Percentiles rank a stretch among this genome's conserved stretches.
Evolutionary conservation across 2,113 vertebrate species (phyloP).

Genomic region (Illadopsis cleaveri): DNA sequence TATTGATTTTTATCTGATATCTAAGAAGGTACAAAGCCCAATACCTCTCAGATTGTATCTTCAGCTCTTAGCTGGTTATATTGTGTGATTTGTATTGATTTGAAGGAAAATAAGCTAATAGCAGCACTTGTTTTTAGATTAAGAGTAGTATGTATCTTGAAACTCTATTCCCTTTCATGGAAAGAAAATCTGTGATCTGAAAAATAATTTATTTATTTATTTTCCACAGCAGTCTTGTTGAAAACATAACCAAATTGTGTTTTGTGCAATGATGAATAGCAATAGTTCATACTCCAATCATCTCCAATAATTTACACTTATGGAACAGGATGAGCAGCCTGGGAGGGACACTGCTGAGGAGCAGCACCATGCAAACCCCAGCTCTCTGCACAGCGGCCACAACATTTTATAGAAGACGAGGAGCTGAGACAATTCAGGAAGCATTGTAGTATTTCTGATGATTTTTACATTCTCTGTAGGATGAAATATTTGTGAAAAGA

Average conservation of each 20-base stretch:
- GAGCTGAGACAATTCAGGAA: neutral
- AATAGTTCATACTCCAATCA: neutral
- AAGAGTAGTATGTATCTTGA: neutral
- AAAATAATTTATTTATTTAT: neutral
- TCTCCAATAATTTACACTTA: neutral
- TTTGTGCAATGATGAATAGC: neutral
- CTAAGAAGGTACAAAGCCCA: neutral
- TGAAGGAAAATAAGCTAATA: neutral
- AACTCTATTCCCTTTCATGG: neutral
- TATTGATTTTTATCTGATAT: neutral
- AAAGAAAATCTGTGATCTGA: neutral
- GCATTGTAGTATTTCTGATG: neutral
- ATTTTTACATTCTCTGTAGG: neutral
- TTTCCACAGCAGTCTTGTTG: neutral
- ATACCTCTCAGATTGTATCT: neutral
- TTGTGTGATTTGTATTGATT: neutral
- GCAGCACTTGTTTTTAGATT: neutral
- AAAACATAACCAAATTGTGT: neutral
- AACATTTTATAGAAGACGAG: neutral
- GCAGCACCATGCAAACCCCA: accelerated
- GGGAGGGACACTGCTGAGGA: neutral
- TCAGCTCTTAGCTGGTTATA: neutral
- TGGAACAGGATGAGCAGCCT: neutral
- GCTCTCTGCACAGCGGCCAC: too few relatives aligned
- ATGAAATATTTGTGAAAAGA: neutral